Evolutionary conservation across 2,113 vertebrate genomes (phyloP).

Genomic region (Haliaeetus leucogaster): DNA sequence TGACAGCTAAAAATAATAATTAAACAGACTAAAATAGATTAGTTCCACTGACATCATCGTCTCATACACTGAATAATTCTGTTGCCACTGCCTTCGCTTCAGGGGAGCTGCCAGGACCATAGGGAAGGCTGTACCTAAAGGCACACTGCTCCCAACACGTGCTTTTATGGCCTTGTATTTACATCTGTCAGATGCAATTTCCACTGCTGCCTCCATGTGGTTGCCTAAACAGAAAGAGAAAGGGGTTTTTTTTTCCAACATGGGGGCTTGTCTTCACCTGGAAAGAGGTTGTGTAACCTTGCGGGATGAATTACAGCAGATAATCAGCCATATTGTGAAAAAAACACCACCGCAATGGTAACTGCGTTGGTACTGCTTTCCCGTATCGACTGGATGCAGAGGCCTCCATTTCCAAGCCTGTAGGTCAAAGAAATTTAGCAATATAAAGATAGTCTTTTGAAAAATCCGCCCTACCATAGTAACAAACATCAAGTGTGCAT

Average conservation of each 20-base stretch:
- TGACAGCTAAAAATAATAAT: background rate
- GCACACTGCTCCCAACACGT: background rate
- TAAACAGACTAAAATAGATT: background rate
- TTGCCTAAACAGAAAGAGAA: background rate
- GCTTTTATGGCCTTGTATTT: background rate
- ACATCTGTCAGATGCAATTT: background rate
- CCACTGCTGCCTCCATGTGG: conserved; percentile 16
- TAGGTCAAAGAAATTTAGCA: background rate
- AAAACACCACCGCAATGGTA: background rate
- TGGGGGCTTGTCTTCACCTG: background rate
- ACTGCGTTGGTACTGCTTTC: background rate
- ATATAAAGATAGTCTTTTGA: background rate
- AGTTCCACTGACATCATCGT: background rate
- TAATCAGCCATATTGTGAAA: background rate
- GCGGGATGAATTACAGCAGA: background rate
- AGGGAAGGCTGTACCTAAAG: background rate
- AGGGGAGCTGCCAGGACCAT: background rate
- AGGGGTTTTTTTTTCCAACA: background rate
- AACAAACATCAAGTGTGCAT: background rate
- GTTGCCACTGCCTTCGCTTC: background rate
- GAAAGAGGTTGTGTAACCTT: background rate
- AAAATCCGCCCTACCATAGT: background rate
- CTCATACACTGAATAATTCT: background rate
- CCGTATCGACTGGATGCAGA: background rate
- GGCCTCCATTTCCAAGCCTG: background rate